phyloP scores from a whole-genome alignment of 2,113 vertebrate species.

The Dunckerocampus dactyliophorus region DNA sequence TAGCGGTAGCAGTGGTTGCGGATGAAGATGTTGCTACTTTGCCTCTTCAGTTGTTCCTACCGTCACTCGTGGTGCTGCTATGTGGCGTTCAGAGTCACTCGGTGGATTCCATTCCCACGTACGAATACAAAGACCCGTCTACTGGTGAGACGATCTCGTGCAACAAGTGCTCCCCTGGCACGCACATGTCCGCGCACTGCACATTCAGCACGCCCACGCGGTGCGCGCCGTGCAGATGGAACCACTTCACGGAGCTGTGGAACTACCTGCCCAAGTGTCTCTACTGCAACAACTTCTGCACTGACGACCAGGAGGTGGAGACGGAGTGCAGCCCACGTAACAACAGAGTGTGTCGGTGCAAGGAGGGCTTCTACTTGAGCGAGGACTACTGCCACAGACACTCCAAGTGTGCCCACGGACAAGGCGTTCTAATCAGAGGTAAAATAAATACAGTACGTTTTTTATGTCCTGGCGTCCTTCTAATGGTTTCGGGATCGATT shows the following conservation, averaged over 20 bases:
- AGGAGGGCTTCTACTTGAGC: conserved; percentile 49
- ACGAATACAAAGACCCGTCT: conserved; percentile 12
- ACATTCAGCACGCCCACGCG: conserved; percentile 37
- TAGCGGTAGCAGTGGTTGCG: background rate
- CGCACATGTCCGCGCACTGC: conserved; percentile 46
- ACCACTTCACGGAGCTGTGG: conserved; percentile 66
- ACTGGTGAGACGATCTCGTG: conserved; percentile 45
- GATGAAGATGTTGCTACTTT: background rate
- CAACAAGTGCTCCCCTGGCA: conserved; percentile 55
- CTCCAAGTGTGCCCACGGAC: conserved; percentile 44
- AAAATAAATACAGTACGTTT: background rate
- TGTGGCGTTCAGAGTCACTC: background rate
- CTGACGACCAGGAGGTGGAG: conserved; percentile 48
- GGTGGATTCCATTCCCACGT: conserved; percentile 20
- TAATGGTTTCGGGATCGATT: too few species aligned
- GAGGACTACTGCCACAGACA: conserved; percentile 58
- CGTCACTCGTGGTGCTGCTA: conserved; percentile 37
- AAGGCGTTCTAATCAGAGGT: conserved; percentile 56
- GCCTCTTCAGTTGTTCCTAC: conserved; percentile 30
- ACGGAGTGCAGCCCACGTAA: conserved; percentile 46
- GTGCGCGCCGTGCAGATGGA: conserved; percentile 37
- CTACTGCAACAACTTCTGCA: conserved; percentile 67
- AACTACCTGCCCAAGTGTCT: conserved; percentile 70
- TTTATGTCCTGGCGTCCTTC: background rate
- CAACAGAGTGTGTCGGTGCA: conserved; percentile 69